Base-by-base conservation (phyloP, 2,113 vertebrate genomes). In the Chaetura pelagica region DNA sequence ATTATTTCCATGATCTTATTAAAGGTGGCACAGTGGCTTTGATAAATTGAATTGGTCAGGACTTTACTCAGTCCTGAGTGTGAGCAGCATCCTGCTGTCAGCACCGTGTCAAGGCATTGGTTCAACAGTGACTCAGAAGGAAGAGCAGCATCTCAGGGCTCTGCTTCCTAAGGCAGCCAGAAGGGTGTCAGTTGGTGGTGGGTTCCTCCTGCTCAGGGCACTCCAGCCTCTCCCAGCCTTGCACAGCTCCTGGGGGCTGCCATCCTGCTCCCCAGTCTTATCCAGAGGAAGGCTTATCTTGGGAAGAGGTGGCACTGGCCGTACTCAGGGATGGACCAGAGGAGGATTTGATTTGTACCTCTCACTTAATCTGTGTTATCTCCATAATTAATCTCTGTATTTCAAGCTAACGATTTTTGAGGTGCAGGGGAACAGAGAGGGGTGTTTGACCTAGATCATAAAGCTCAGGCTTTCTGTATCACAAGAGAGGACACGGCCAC, bases 361-460 rank as follows among this genome's bases (percentile, higher is more conserved):
- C 89, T 75, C 12, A 26, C 79, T 88, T 91, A 69, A 92, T 68
- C 84, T 69, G 67, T 78, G 9, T 84, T 85, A 93, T 96, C 95
- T 87, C 52, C 46, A 6, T 49, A 78, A 97, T 97, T 75, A 86
- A 94, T 86, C 78, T 90, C 93, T 87, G 91, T 81, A 87, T 91
- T 93, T 66, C 11, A 5, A 89, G 91, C 48, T 90, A 90, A 95
- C 93, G 90, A 72, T 92, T 95, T 94, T 68, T 29, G 86, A 91
- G 85, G 67, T 62, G 68, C 71, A 66, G 72, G 40, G 51, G 49
- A 79, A 59, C 78, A 72, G 79, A 38, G 76, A 78, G 80, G 75
- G 44, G 74, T 69, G 84, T 85, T 87, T 83, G 75, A 87, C 87
- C 64, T 79, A 79, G 69, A 89, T 77, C 61, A 32, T 26, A 5